Evolutionary conservation across 2,113 vertebrate species (phyloP).

Genomic region (Barbus barbus): DNA sequence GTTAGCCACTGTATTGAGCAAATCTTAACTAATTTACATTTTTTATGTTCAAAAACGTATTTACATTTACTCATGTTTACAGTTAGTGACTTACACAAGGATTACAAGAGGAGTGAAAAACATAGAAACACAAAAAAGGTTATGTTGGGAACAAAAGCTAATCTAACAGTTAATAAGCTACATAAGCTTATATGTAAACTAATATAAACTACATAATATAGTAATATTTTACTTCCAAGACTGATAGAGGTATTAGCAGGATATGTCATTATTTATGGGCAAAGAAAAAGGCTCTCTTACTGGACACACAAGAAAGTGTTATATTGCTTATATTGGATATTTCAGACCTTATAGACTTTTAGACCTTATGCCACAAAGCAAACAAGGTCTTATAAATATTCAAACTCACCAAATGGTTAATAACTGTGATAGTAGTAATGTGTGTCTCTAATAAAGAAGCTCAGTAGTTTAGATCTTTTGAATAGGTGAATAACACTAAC

Average conservation of each 20-base stretch:
- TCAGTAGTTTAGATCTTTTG: too few species aligned
- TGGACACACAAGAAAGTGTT: background rate
- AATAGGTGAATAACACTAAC: too few species aligned
- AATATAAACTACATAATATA: background rate
- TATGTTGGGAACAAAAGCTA: background rate
- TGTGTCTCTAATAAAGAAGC: too few species aligned
- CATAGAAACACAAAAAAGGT: too few species aligned
- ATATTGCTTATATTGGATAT: background rate
- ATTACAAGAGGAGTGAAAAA: background rate
- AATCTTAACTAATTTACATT: background rate
- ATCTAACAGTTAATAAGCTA: background rate
- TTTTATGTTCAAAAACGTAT: background rate
- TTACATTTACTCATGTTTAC: background rate
- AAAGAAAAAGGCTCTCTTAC: background rate
- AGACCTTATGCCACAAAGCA: background rate
- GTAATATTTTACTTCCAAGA: background rate
- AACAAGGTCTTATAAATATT: background rate
- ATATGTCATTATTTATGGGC: background rate
- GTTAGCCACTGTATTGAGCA: background rate
- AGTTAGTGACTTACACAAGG: background rate
- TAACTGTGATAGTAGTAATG: background rate
- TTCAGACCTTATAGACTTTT: background rate
- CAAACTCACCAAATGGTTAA: background rate
- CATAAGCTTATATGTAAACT: background rate
- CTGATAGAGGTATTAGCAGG: background rate